A percentile compares a stretch with the other conserved stretches of the same genome.
Conservation (phyloP, 1,140 invertebrate genomes). For the Trachymyrmex septentrionalis region DNA sequence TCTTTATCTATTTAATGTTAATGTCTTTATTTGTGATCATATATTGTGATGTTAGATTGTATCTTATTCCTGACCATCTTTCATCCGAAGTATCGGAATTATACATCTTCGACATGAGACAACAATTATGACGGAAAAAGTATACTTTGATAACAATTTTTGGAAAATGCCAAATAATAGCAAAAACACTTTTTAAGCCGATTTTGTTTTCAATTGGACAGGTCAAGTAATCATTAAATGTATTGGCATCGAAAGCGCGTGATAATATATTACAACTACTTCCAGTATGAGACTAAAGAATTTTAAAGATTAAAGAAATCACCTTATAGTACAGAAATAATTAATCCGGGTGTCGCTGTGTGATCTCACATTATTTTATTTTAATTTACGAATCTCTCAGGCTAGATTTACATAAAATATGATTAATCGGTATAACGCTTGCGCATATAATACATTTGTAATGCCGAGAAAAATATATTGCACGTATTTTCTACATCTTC, state of each 20-base stretch:
- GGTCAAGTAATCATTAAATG: not conserved
- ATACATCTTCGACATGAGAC: not conserved
- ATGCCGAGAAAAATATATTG: conserved; percentile 74
- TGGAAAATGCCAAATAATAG: not conserved
- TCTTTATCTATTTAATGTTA: not conserved
- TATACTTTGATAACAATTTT: not conserved
- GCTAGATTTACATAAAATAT: conserved; percentile 76
- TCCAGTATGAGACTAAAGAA: not conserved
- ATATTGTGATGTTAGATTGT: not conserved
- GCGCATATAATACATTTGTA: conserved; percentile 64
- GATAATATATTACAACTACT: not conserved
- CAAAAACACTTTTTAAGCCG: not conserved
- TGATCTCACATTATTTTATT: conserved; percentile 69
- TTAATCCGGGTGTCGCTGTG: not conserved
- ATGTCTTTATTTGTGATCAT: not conserved
- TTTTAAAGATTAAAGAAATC: too few species aligned
- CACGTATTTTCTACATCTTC: conserved; percentile 48
- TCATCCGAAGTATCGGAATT: not conserved
- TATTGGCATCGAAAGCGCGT: not conserved
- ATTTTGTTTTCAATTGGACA: not conserved
- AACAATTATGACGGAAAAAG: not conserved
- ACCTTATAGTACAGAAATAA: not conserved
- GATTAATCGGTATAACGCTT: conserved; percentile 69
- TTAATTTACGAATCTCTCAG: conserved; percentile 69
- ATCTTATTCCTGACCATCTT: not conserved